These are phyloP conservation scores for Peromyscus nudipes DNA, from an alignment of 2,797 vertebrate species.

Conservation along the genomic window DNA sequence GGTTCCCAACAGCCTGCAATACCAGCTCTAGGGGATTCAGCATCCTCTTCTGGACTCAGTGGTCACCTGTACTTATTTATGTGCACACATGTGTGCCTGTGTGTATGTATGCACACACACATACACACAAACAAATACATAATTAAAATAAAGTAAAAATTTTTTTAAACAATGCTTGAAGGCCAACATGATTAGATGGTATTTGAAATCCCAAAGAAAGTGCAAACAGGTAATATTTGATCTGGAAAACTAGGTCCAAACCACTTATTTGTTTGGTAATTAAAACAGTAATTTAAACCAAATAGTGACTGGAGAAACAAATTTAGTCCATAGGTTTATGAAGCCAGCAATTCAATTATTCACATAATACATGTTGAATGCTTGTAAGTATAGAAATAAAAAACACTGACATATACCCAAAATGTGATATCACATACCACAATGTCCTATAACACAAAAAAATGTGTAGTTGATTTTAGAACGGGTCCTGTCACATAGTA, in stretches of 20 bases:
- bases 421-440: neutral
- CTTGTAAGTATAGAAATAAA: neutral
- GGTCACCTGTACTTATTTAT: neutral
- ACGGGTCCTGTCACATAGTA: neutral
- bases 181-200: neutral
- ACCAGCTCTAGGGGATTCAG: too few relatives aligned
- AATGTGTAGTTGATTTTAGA: constrained; percentile 21
- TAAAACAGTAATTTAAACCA: constrained; percentile 42
- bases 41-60: neutral
- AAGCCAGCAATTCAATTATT: constrained; percentile 14
- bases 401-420: neutral
- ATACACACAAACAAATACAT: neutral
- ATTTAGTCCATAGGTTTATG: neutral
- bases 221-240: neutral
- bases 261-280: constrained; percentile 27
- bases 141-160: neutral
- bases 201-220: neutral
- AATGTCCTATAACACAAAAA: neutral
- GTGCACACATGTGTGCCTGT: too few relatives aligned
- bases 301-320: neutral
- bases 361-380: neutral
- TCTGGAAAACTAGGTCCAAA: constrained; percentile 48
- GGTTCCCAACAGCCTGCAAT: neutral
- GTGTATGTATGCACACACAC: neutral
- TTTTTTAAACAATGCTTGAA: neutral